Conservation (phyloP, 2,113 vertebrate species). For the Pipa parva region DNA sequence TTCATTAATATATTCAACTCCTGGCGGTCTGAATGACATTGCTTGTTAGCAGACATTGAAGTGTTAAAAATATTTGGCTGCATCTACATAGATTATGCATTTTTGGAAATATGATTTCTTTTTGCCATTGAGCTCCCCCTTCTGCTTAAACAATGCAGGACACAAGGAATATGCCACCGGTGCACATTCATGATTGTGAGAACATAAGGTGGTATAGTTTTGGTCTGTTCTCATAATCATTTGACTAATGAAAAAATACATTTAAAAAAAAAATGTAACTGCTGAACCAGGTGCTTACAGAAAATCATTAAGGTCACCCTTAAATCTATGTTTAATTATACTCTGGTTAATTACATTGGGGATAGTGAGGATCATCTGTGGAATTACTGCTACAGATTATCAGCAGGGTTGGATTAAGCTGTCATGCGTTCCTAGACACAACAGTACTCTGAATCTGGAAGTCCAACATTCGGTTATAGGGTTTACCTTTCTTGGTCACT, state of each 20-base stretch:
- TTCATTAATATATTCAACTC: too few species aligned
- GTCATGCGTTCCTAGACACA: not conserved
- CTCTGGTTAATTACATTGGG: not conserved
- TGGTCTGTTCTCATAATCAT: too few species aligned
- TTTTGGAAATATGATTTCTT: conserved; percentile 13
- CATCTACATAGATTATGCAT: conserved; percentile 12
- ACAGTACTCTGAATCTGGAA: not conserved
- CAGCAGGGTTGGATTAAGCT: not conserved
- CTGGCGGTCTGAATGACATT: too few species aligned
- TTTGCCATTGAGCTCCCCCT: conserved; percentile 41
- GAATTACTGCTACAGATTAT: not conserved
- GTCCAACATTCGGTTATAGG: too few species aligned
- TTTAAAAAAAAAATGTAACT: not conserved
- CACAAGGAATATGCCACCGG: conserved; percentile 6
- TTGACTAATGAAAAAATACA: not conserved
- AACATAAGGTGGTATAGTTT: too few species aligned
- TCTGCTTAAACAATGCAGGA: conserved; percentile 39
- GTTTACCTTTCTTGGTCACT: too few species aligned
- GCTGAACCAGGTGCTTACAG: not conserved
- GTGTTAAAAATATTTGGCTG: not conserved
- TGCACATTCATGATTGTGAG: not conserved
- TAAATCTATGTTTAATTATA: conserved; percentile 8
- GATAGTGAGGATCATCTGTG: not conserved
- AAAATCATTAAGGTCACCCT: conserved; percentile 3
- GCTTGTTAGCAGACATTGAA: not conserved